Evolutionary conservation across 2,113 vertebrate species (phyloP), one percentile per base, ranked within the genome.

Genomic region (Dascyllus trimaculatus): DNA sequence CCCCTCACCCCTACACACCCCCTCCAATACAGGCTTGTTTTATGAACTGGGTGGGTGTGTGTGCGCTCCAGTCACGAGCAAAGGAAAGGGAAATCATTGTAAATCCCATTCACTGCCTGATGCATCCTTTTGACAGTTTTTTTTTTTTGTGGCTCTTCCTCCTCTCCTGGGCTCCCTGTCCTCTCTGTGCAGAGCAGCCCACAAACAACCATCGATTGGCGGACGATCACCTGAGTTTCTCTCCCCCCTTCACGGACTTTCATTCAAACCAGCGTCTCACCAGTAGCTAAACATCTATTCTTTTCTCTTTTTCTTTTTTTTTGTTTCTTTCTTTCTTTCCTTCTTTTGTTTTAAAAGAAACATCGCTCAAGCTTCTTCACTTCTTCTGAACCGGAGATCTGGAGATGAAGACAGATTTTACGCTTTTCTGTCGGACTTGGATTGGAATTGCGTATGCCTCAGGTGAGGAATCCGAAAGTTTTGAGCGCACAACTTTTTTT

Each of bases 331-430:
- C 71, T 11, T 43, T 43, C 11, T 13, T 11, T 1, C 6, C 8
- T 51, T 13, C 3, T 51, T 51, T n/a, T 49, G 5, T 53, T 35
- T 1, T 21, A 58, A 40, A 67, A 84, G 74, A 54, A 75, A 69
- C 82, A 67, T 43, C 70, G 63, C 51, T 76, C 85, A 84, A 80
- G 65, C 69, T 85, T 43, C 70, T 86, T 87, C 80, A 62, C 90
- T 40, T 43, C 6, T 35, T 76, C 81, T 92, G 91, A 87, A 92
- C 88, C 88, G 89, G 91, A 94, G 89, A 92, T 85, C 94, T 93
- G 96, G 96, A 96, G 94, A 97, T 97, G 96, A 96, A 95, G 96
- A 96, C 94, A 92, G 93, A 94, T 81, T 93, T 91, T 77, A 93
- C 93, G 84, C 66, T 96, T 92, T 91, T 96, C 94, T 94, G 95